Evolutionary conservation across 2,113 vertebrate species (phyloP).

Genomic region (Thomomys bottae): DNA sequence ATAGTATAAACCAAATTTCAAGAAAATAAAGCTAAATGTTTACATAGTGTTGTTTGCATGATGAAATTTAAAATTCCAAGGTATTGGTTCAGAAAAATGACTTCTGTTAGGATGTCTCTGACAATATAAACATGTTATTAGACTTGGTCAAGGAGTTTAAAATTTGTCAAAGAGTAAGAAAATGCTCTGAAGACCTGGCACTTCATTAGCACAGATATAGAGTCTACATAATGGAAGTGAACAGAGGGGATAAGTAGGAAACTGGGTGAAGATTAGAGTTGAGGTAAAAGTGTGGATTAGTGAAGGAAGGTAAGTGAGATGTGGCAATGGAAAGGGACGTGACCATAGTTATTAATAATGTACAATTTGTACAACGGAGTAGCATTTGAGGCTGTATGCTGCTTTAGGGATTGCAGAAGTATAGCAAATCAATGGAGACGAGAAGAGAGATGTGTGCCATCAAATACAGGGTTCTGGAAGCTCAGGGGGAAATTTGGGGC

Average conservation of each 20-base stretch:
- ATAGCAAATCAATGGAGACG: background rate
- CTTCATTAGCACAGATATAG: background rate
- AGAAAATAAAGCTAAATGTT: background rate
- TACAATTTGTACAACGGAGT: too few species aligned
- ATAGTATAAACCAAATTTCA: background rate
- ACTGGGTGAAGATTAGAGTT: background rate
- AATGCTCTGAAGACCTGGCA: background rate
- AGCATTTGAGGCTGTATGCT: background rate
- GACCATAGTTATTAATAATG: background rate
- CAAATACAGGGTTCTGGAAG: background rate
- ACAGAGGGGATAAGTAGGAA: background rate
- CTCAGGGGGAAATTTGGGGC: background rate
- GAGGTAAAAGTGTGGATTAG: background rate
- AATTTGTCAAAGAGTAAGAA: background rate
- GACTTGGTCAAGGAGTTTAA: background rate
- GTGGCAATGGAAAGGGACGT: rapidly evolving
- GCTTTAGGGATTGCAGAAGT: background rate
- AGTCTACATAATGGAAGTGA: background rate
- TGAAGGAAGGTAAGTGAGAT: background rate
- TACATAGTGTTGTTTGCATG: background rate
- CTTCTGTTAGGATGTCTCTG: background rate
- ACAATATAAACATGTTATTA: background rate
- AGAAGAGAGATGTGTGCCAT: background rate
- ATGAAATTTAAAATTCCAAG: background rate
- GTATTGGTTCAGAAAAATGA: background rate